These are phyloP conservation scores for Tipula lateralis DNA, from an alignment of 2,888 invertebrate species.

Conservation along the genomic window DNA sequence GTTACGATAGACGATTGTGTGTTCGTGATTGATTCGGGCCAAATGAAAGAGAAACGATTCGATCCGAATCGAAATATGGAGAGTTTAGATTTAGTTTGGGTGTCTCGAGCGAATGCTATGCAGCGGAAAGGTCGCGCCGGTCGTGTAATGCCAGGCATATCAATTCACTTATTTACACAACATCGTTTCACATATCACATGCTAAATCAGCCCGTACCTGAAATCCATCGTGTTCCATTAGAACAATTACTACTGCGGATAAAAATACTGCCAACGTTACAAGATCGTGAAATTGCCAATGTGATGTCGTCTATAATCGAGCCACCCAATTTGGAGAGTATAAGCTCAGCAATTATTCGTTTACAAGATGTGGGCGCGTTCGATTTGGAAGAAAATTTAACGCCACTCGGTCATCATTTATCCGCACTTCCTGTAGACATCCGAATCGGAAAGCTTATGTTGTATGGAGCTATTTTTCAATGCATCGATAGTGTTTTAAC, in stretches of 20 bases:
- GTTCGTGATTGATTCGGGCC: slow-evolving; percentile 86
- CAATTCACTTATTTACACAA: slow-evolving; percentile 75
- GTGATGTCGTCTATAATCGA: slow-evolving; percentile 52
- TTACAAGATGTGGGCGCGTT: slow-evolving; percentile 76
- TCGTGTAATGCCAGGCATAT: slow-evolving; percentile 81
- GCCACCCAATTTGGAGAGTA: slow-evolving; percentile 64
- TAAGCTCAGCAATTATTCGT: slow-evolving; percentile 63
- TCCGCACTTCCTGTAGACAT: slow-evolving; percentile 87
- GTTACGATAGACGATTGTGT: slow-evolving; percentile 95
- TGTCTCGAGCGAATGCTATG: slow-evolving; percentile 82
- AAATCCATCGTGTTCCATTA: slow-evolving; percentile 83
- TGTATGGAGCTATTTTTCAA: slow-evolving; percentile 85
- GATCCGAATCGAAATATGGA: slow-evolving; percentile 77
- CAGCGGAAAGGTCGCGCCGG: slow-evolving; percentile 90
- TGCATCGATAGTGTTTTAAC: slow-evolving; percentile 90
- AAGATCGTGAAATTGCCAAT: slow-evolving; percentile 40
- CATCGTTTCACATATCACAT: slow-evolving; percentile 63
- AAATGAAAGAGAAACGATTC: slow-evolving; percentile 80
- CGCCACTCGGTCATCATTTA: slow-evolving; percentile 81
- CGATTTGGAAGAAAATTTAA: slow-evolving; percentile 66
- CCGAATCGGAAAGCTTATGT: slow-evolving; percentile 84
- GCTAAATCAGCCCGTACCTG: slow-evolving; percentile 73
- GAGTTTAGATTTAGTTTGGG: slow-evolving; percentile 82
- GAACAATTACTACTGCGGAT: slow-evolving; percentile 75
- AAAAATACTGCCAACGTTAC: slow-evolving; percentile 56